These are phyloP conservation scores for Harpalus rubripes DNA, from an alignment of 2,888 invertebrate genomes.

Conservation along the genomic window DNA sequence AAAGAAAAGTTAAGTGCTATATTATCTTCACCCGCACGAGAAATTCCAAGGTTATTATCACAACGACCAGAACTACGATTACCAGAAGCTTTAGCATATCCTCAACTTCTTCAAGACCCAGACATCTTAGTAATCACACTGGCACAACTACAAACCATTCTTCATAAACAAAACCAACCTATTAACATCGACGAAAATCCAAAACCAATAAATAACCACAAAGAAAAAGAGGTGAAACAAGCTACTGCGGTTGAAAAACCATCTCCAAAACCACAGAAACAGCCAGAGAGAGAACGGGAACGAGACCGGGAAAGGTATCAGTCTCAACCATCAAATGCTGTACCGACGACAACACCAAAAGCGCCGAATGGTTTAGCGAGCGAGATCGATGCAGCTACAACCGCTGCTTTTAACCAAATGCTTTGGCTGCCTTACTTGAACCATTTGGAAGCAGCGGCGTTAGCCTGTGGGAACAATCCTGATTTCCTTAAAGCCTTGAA, in stretches of 20 bases:
- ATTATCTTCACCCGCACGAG: slow-evolving; percentile 85
- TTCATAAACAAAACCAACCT: slow-evolving; percentile 78
- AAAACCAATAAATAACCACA: slow-evolving; percentile 72
- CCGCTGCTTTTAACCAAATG: slow-evolving; percentile 86
- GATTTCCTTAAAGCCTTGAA: slow-evolving; percentile 82
- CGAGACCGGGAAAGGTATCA: slow-evolving; percentile 56
- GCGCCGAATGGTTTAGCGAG: slow-evolving; percentile 78
- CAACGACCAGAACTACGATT: slow-evolving; percentile 86
- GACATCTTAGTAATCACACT: slow-evolving; percentile 89
- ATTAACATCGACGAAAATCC: slow-evolving; percentile 64
- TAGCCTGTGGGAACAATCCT: slow-evolving; percentile 78
- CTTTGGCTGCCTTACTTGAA: slow-evolving; percentile 86
- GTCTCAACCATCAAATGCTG: slow-evolving; percentile 68
- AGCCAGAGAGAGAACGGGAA: slow-evolving; percentile 71
- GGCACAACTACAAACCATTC: slow-evolving; percentile 84
- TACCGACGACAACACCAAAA: slow-evolving; percentile 67
- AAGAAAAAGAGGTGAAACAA: slow-evolving; percentile 69
- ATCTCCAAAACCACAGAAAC: slow-evolving; percentile 80
- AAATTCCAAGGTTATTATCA: slow-evolving; percentile 87
- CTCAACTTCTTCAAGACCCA: slow-evolving; percentile 86
- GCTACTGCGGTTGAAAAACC: slow-evolving; percentile 59
- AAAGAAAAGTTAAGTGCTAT: slow-evolving; percentile 86
- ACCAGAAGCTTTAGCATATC: slow-evolving; percentile 86
- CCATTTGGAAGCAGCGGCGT: slow-evolving; percentile 81
- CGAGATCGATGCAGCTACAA: slow-evolving; percentile 85